Percentiles rank a stretch among this genome's conserved stretches.
phyloP scores from a whole-genome alignment of 37 sponge, comb jelly and placozoan genomes.

The Dysidea cf. avara region DNA sequence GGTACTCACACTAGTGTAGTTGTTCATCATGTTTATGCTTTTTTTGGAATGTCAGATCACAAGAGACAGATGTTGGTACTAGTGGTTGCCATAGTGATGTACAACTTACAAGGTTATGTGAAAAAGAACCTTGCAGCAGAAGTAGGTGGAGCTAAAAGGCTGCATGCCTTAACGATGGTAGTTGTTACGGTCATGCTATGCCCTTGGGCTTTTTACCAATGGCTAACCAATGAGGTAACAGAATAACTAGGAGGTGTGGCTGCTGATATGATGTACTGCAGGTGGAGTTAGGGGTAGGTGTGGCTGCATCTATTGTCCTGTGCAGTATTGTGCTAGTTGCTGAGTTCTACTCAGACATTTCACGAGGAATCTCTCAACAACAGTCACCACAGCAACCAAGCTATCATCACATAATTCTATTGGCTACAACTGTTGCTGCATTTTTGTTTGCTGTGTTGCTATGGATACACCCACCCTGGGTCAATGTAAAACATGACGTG shows the following conservation, averaged over 20 bases:
- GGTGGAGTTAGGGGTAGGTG: neutral
- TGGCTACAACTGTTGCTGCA: constrained; percentile 18
- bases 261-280: neutral
- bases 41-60: constrained; percentile 94
- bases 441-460: constrained; percentile 29
- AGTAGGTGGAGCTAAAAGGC: constrained; percentile 79
- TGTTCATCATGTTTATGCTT: constrained; percentile 64
- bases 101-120: constrained; percentile 45
- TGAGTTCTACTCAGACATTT: constrained; percentile 51
- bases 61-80: constrained; percentile 84
- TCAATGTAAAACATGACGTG: constrained; percentile 48
- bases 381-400: constrained; percentile 8
- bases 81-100: constrained; percentile 59
- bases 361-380: constrained; percentile 1
- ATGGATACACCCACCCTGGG: constrained; percentile 16
- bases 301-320: constrained; percentile 13
- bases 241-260: neutral
- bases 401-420: neutral
- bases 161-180: constrained; percentile 67
- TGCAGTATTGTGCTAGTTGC: constrained; percentile 24
- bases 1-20: constrained; percentile 70
- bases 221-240: neutral
- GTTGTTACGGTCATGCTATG: constrained; percentile 40
- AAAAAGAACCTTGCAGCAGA: constrained; percentile 80
- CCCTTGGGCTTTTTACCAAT: constrained; percentile 63